Percentiles rank a stretch among this genome's conserved stretches.
phyloP scores from a whole-genome alignment of 2,888 invertebrate genomes.

The Tetragonula carbonaria region DNA sequence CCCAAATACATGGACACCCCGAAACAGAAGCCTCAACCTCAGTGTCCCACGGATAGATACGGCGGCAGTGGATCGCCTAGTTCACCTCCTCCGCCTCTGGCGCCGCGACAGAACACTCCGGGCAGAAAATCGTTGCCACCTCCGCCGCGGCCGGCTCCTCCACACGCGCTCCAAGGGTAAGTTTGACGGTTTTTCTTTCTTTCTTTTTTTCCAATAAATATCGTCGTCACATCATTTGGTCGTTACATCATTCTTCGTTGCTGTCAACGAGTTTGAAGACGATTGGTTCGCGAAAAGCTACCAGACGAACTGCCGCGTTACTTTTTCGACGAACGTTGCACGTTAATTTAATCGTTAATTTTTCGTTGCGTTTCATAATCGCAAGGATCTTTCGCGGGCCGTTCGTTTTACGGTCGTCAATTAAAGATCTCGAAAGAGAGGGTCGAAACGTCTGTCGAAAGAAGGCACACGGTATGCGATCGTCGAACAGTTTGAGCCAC shows the following conservation, averaged over 20 bases:
- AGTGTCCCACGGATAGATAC: slow-evolving; percentile 74
- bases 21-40: slow-evolving; percentile 75
- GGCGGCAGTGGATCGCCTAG: slow-evolving; percentile 65
- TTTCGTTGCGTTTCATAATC: slow-evolving; percentile 28
- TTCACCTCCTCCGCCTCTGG: slow-evolving; percentile 80
- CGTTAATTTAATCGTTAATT: neutral
- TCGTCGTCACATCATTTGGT: neutral
- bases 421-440: slow-evolving; percentile 34
- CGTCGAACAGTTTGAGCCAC: slow-evolving; percentile 40
- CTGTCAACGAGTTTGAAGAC: neutral
- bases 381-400: slow-evolving; percentile 32
- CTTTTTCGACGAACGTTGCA: slow-evolving; percentile 5
- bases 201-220: neutral
- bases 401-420: slow-evolving; percentile 50
- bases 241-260: slow-evolving; percentile 1
- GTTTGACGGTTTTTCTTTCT: slow-evolving; percentile 40
- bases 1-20: slow-evolving; percentile 77
- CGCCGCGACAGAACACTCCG: slow-evolving; percentile 79
- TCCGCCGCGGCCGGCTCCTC: slow-evolving; percentile 82
- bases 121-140: slow-evolving; percentile 80
- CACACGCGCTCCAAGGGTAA: slow-evolving; percentile 77
- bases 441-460: slow-evolving; percentile 46
- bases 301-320: too few relatives aligned
- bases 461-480: slow-evolving; percentile 37
- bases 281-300: slow-evolving; percentile 1